Evolutionary conservation across 2,113 vertebrate species (phyloP), one percentile per base, ranked within the genome.

Genomic region (Hemibagrus wyckioides): DNA sequence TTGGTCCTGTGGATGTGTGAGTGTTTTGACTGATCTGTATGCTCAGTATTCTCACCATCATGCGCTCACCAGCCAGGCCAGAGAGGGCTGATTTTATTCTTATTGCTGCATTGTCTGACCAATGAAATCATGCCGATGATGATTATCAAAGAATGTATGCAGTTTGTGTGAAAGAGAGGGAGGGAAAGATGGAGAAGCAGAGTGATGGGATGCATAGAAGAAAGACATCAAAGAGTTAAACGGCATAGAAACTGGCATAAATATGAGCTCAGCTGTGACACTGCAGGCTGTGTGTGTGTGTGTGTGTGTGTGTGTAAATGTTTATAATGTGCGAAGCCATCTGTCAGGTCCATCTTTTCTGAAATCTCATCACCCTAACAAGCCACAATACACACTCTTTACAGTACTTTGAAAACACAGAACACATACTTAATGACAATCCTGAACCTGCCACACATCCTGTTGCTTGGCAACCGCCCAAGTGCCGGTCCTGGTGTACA

Each of bases 241-340:
- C 80, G 85, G 85, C 85, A 81, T 75, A 63, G 86, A 90, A 90
- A 81, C 76, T 88, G 89, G 89, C 89, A 86, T 88, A 90, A 87
- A 90, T 88, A 88, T 80, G 77, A 88, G 85, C 87, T 90, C 89
- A 90, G 89, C 89, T 90, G 89, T 90, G 85, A 77, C 89, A 86
- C 89, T 88, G 61, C 85, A 80, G 89, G 75, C 80, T 41, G 67
- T 82, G 86, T 85, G 76, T 79, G 76, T 54, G 76, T 56, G 76
- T 80, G 76, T 80, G 79, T 81, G 54, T 81, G 79, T 81, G 54
- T 39, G 79, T 39, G 17, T 59, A 59, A 39, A 65, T 88, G 89
- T 90, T 83, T 90, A 85, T 83, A 85, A 82, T 85, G 86, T 88
- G 86, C 85, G 86, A 89, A 79, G 83, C 89, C 89, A 90, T 90